phyloP scores from a whole-genome alignment of 2,888 invertebrate genomes.

The Troides oblongomaculatus region DNA sequence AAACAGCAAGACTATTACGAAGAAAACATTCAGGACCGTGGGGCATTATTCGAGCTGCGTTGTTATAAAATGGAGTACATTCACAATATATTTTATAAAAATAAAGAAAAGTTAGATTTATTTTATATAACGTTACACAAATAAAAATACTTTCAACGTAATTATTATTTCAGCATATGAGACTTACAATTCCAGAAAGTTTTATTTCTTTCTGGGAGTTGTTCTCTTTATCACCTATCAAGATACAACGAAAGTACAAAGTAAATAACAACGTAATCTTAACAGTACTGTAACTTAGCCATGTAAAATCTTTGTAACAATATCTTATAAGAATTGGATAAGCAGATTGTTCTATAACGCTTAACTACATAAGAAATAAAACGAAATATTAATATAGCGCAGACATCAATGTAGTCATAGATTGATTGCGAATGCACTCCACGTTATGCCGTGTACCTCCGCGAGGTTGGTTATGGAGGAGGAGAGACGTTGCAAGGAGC shows the following conservation, averaged over 20 bases:
- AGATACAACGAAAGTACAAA: no score
- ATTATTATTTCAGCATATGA: no score
- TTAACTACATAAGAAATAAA: not conserved
- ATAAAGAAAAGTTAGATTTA: not conserved
- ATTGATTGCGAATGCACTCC: conserved; percentile 34
- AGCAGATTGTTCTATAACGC: no score
- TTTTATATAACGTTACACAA: not conserved
- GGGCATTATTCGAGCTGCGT: conserved; percentile 58
- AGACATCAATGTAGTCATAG: not conserved
- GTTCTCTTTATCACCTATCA: no score
- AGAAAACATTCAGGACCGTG: conserved; percentile 48
- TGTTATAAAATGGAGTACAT: conserved; percentile 56
- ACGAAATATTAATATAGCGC: no score
- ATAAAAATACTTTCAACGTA: no score
- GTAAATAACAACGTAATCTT: no score
- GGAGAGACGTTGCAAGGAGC: conserved; percentile 72
- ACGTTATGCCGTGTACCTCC: conserved; percentile 68
- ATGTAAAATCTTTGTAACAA: no score
- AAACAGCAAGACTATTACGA: conserved; percentile 31
- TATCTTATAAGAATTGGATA: no score
- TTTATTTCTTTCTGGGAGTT: no score
- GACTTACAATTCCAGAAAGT: no score
- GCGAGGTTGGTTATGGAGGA: conserved; percentile 75
- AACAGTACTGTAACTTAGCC: no score
- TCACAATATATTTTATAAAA: conserved; percentile 49